A percentile compares a stretch with the other conserved stretches of the same genome.
These are phyloP conservation scores for Tachina lurida DNA, from an alignment of 2,888 invertebrate genomes.

Conservation along the genomic window DNA sequence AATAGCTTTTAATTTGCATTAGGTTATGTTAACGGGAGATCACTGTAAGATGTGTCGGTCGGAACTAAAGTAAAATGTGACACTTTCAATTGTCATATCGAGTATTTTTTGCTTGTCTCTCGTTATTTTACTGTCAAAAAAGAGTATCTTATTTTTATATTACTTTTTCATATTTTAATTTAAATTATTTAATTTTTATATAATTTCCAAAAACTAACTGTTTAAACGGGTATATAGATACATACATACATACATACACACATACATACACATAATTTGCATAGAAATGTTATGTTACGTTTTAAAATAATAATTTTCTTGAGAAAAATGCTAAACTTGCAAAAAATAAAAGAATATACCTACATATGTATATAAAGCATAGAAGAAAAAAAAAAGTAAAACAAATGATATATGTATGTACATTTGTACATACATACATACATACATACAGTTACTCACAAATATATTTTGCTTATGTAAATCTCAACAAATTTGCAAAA, in stretches of 20 bases:
- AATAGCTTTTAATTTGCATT: too few species aligned
- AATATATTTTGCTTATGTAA: too few species aligned
- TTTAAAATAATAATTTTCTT: slow-evolving; percentile 27
- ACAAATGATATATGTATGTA: not conserved
- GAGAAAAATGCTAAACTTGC: slow-evolving; percentile 17
- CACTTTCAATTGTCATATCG: too few species aligned
- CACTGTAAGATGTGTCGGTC: too few species aligned
- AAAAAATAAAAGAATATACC: not conserved
- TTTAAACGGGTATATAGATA: not conserved
- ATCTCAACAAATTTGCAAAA: too few species aligned
- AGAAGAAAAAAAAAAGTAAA: not conserved
- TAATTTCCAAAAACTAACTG: slow-evolving; percentile 7
- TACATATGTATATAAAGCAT: too few species aligned
- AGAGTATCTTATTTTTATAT: not conserved
- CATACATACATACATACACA: not conserved
- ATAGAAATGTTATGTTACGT: slow-evolving; percentile 14
- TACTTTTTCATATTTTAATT: not conserved
- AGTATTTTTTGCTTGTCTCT: too few species aligned
- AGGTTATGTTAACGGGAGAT: too few species aligned
- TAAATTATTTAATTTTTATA: not conserved
- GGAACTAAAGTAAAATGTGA: too few species aligned
- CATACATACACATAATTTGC: slow-evolving; percentile 13
- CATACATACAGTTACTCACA: too few species aligned
- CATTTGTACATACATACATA: too few species aligned
- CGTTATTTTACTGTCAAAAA: not conserved